Base-by-base conservation (phyloP, 2,113 vertebrate species). In the Romanogobio albipinnatus region DNA sequence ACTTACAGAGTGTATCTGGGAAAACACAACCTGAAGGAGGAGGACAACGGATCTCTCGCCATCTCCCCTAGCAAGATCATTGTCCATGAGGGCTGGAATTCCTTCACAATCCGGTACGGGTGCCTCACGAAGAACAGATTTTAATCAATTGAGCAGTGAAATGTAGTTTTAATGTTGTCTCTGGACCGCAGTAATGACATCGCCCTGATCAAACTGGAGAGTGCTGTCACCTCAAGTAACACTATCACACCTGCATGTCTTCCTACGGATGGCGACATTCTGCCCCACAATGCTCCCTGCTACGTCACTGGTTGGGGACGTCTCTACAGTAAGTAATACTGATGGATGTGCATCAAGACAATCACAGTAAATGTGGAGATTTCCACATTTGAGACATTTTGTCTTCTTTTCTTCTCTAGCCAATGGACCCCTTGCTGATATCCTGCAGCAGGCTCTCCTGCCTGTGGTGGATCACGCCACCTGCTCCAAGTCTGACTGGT, bases 271-370 rank as follows among this genome's bases (percentile, higher is more conserved):
- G 95, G 4, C 0, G 10, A 87, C 8, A 0, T 94, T 79, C 93
- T 98, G 88, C 14, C 93, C 22, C 81, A 96, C 1, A 0, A 94
- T 45, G 93, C 91, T 43, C 89, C 96, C 83, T 97, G 96, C 92
- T 97, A 94, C 0, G 85, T 98, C 90, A 98, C 97, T 0, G 97
- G 98, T 79, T 98, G 98, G 97, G 98, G 98, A 45, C 94, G 93
- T 80, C 11, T 96, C 73, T 90, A 88, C 85, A 97, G 97, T 99
- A 84, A 95, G 96, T 82, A 19, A 66, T 49, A 43, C 45, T 26
- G 17, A 39, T 56, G 26, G 29, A n/a, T 51, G 36, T 29, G n/a
- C 24, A 29, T 7, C 47, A 75, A 15, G 6, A 9, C 17, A 1
- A 22, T 22, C 53, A 22, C 17, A 8, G 53, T 22, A 22, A 22